Percentiles rank a stretch among this genome's conserved stretches.
Evolutionary conservation across 2,113 vertebrate species (phyloP).

Genomic region (Anthoscopus minutus): DNA sequence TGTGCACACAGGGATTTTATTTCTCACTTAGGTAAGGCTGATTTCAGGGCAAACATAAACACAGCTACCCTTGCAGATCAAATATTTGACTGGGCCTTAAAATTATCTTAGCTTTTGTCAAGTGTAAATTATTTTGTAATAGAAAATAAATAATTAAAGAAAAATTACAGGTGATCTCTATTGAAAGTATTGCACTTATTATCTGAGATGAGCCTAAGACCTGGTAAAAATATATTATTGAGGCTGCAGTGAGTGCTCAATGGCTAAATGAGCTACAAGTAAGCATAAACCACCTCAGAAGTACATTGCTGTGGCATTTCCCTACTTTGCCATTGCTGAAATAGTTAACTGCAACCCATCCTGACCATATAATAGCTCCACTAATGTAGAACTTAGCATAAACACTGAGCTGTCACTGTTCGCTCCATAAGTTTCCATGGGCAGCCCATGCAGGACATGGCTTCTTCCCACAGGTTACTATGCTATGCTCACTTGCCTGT

Average conservation of each 20-base stretch:
- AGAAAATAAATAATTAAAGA: not conserved
- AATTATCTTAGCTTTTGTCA: not conserved
- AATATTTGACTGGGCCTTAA: not conserved
- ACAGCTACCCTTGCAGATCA: not conserved
- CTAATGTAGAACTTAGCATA: not conserved
- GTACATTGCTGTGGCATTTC: not conserved
- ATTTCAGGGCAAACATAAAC: not conserved
- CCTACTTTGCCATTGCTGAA: not conserved
- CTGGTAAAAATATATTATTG: not conserved
- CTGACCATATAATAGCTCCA: not conserved
- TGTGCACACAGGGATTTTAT: not conserved
- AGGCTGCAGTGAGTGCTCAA: not conserved
- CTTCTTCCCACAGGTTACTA: not conserved
- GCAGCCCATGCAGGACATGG: not conserved
- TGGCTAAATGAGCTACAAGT: not conserved
- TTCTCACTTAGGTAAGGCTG: not conserved
- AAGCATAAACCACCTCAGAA: not conserved
- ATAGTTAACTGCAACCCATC: not conserved
- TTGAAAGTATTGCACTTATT: not conserved
- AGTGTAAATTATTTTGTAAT: not conserved
- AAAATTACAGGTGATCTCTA: not conserved
- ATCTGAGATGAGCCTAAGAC: not conserved
- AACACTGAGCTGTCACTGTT: not conserved
- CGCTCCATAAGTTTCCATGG: not conserved
- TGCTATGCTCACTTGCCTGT: not conserved